Evolutionary conservation across 2,797 vertebrate species (phyloP).

Genomic region (Spea hammondii): DNA sequence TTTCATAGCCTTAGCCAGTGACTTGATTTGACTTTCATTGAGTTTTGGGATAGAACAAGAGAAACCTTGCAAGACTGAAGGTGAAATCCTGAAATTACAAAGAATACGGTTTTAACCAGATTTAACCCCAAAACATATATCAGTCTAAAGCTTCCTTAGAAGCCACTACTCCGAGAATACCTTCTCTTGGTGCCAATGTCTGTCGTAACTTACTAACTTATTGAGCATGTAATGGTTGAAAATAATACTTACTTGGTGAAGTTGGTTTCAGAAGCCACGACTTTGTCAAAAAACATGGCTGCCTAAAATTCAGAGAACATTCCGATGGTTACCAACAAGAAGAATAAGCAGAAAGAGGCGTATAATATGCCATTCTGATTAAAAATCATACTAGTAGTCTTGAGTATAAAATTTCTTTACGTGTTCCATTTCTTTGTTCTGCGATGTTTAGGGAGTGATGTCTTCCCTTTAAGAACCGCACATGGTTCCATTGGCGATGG

Average conservation of each 20-base stretch:
- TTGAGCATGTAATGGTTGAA: background rate
- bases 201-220: background rate
- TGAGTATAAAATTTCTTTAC: too few relatives aligned
- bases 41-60: conserved; percentile 50
- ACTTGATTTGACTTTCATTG: conserved; percentile 25
- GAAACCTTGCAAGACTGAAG: conserved; percentile 59
- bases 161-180: too few relatives aligned
- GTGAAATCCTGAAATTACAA: conserved; percentile 56
- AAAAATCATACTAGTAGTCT: too few relatives aligned
- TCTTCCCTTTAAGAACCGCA: too few relatives aligned
- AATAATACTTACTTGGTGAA: conserved; percentile 57
- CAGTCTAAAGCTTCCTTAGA: too few relatives aligned
- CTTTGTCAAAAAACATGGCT: conserved; percentile 51
- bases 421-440: too few relatives aligned
- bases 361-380: too few relatives aligned
- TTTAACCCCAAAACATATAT: too few relatives aligned
- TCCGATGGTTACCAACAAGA: too few relatives aligned
- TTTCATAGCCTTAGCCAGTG: conserved; percentile 57
- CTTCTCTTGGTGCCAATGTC: background rate
- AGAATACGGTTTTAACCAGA: background rate
- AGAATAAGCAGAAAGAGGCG: too few relatives aligned
- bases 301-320: conserved; percentile 54
- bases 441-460: too few relatives aligned
- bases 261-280: conserved; percentile 46
- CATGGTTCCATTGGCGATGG: too few relatives aligned